Base-by-base conservation (phyloP, 2,113 vertebrate species). In the Pygoscelis antarcticus region DNA sequence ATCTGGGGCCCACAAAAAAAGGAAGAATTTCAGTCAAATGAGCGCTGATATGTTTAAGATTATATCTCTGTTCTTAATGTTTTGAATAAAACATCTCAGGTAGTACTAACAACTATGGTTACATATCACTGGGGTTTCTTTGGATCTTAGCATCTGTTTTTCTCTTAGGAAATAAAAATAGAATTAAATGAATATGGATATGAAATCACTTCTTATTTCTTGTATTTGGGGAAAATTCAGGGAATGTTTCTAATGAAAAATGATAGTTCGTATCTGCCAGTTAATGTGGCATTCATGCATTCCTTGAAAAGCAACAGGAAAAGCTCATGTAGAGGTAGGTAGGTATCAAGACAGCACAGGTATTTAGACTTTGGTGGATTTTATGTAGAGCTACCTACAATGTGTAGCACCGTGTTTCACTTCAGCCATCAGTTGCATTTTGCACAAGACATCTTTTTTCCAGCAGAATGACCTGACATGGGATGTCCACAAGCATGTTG, bases 401-500 rank as follows among this genome's bases (percentile, higher is more conserved):
- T 17, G 25, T 34, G 11, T 46, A 68, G n/a, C 61, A 22, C 13
- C 0, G 0, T 36, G 40, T n/a, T 80, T 87, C 42, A 36, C 0
- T 68, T 84, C 40, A 57, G 4, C 13, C 36, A 44, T 52, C 62
- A 57, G 29, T 42, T 77, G 55, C 4, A 4, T 92, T 90, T 90
- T 82, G 36, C 9, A 21, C 21, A 55, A 42, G 26, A 49, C 6
- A 11, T 15, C 2, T 71, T 89, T 89, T 58, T 78, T 58, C n/a
- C 54, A 72, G 11, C 8, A 86, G 40, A 83, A 42, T n/a, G 25
- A 49, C 30, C 29, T 80, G 49, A 76, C 0, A 1, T 57, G 23
- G 30, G 29, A 36, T 72, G 32, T 51, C 27, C 32, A 55, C 0
- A 0, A 46, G 15, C 38, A n/a, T 6, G 5, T 36, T 38, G 15